A percentile compares a stretch with the other conserved stretches of the same genome.
phyloP scores from a whole-genome alignment of 1,140 invertebrate genomes.

The Drosophila seguyi region DNA sequence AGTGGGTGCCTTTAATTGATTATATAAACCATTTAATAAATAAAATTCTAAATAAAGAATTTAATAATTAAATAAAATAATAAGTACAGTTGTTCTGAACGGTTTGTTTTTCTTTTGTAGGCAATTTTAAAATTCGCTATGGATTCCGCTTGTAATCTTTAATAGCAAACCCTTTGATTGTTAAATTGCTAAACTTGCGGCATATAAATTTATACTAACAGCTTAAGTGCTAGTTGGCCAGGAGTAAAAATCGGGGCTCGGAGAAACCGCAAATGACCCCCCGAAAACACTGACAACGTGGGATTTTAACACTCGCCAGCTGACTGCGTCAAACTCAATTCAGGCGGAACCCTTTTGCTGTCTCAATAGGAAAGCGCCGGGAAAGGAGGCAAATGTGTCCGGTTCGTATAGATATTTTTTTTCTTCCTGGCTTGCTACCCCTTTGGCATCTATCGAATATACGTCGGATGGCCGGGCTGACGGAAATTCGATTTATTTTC shows the following conservation, averaged over 20 bases:
- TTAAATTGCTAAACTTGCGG: not conserved
- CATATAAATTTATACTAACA: constrained; percentile 4
- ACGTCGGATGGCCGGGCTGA: constrained; percentile 58
- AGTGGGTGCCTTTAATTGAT: no score
- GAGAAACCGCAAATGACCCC: constrained; percentile 63
- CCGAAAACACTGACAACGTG: constrained; percentile 45
- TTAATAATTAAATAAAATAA: not conserved
- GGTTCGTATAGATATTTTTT: constrained; percentile 24
- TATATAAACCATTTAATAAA: no score
- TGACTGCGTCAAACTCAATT: constrained; percentile 58
- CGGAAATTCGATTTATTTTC: constrained; percentile 84
- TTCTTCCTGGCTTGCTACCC: constrained; percentile 9
- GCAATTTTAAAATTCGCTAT: no score
- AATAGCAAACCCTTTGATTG: not conserved
- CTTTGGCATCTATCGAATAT: constrained; percentile 40
- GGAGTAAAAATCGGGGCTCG: constrained; percentile 22
- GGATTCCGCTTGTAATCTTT: no score
- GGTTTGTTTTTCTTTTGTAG: not conserved
- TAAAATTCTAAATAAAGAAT: not conserved
- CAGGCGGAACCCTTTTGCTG: constrained; percentile 68
- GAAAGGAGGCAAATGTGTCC: constrained; percentile 49
- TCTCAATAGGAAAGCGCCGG: constrained; percentile 59
- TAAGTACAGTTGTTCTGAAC: not conserved
- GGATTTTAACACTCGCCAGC: constrained; percentile 75
- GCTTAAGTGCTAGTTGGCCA: constrained; percentile 1